Percentiles rank a stretch among this genome's conserved stretches.
phyloP scores from a whole-genome alignment of 2,797 vertebrate species.

The Trachurus trachurus region DNA sequence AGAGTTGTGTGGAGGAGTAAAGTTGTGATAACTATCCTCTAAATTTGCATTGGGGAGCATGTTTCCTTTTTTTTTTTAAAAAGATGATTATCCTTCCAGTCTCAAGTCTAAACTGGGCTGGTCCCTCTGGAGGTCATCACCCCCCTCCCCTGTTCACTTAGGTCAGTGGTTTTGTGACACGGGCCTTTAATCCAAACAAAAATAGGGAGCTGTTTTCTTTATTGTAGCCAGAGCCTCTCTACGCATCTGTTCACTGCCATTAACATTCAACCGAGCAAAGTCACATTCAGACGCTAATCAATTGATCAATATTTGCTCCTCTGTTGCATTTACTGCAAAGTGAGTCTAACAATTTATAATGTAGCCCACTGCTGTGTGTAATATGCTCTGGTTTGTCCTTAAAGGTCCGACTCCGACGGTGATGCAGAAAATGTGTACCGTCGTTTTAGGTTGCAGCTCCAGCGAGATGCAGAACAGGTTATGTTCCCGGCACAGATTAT shows the following conservation, averaged over 20 bases:
- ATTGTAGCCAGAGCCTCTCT: slow-evolving; percentile 36
- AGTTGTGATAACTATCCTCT: too few relatives aligned
- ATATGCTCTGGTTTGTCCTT: slow-evolving; percentile 63
- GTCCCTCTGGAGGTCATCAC: slow-evolving; percentile 61
- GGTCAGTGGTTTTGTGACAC: slow-evolving; percentile 75
- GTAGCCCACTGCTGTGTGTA: slow-evolving; percentile 51
- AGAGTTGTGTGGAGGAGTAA: too few relatives aligned
- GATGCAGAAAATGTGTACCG: slow-evolving; percentile 43
- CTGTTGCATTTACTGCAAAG: slow-evolving; percentile 75
- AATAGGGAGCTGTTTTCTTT: slow-evolving; percentile 34
- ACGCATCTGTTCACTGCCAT: slow-evolving; percentile 73
- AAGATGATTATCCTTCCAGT: slow-evolving; percentile 23
- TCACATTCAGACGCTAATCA: slow-evolving; percentile 83
- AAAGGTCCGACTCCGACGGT: slow-evolving; percentile 40
- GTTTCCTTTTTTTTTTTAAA: too few relatives aligned
- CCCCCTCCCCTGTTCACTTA: slow-evolving; percentile 66
- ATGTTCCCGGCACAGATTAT: slow-evolving; percentile 40
- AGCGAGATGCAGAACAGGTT: slow-evolving; percentile 41
- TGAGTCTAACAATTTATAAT: slow-evolving; percentile 64
- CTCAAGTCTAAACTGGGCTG: slow-evolving; percentile 42
- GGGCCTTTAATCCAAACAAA: slow-evolving; percentile 66
- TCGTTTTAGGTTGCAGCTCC: slow-evolving; percentile 12
- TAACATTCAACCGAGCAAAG: slow-evolving; percentile 79
- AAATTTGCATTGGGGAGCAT: background rate
- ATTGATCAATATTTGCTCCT: slow-evolving; percentile 82